Percentiles rank a stretch among this genome's conserved stretches.
phyloP scores from a whole-genome alignment of 1,140 invertebrate genomes.

The Homalodisca vitripennis region DNA sequence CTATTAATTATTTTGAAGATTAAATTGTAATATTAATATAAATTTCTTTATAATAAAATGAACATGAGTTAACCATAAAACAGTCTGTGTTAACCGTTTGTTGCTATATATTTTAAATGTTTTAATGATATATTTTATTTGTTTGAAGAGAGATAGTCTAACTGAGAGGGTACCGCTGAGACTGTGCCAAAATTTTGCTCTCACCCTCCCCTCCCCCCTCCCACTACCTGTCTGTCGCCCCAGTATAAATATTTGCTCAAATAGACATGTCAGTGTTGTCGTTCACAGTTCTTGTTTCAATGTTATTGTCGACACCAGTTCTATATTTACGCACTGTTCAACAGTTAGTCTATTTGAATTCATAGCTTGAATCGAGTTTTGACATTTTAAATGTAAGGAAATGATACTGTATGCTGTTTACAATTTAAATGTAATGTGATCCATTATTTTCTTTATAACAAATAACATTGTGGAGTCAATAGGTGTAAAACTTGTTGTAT shows the following conservation, averaged over 20 bases:
- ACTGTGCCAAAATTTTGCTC: background rate
- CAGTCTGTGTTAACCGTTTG: background rate
- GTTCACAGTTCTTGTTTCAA: slow-evolving; percentile 14
- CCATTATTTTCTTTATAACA: background rate
- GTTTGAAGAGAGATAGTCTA: background rate
- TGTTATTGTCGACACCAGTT: slow-evolving; percentile 24
- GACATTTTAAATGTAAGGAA: slow-evolving; percentile 22
- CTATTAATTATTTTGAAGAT: too few species aligned
- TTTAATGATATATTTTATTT: background rate
- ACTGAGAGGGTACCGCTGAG: background rate
- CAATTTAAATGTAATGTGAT: background rate
- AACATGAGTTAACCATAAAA: background rate
- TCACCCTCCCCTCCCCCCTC: background rate
- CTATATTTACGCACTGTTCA: slow-evolving; percentile 22
- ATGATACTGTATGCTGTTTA: background rate
- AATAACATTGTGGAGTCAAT: slow-evolving; percentile 26
- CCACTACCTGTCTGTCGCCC: background rate
- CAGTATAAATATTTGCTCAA: slow-evolving; percentile 23
- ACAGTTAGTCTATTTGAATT: slow-evolving; percentile 19
- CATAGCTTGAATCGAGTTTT: slow-evolving; percentile 18
- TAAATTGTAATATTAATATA: background rate
- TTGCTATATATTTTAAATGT: background rate
- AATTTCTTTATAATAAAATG: background rate
- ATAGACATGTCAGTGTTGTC: slow-evolving; percentile 24
- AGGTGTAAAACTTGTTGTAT: background rate